Percentiles rank a stretch among this genome's conserved stretches.
Conservation (phyloP, 2,113 vertebrate genomes). For the Saguinus imperator region DNA sequence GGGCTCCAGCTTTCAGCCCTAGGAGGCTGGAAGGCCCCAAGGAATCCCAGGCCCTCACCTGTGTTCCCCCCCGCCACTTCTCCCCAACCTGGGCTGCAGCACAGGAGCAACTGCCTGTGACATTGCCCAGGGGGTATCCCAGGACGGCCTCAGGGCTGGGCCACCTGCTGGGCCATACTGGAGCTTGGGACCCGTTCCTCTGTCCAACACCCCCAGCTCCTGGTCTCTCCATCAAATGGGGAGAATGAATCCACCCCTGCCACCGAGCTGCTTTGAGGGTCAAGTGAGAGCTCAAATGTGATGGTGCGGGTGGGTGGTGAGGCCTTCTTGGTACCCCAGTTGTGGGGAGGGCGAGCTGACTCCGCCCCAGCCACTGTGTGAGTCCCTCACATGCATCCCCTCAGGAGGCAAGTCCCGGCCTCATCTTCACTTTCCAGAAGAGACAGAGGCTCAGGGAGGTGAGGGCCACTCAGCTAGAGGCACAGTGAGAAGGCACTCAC, state of each 20-base stretch:
- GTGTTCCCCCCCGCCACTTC: accelerated
- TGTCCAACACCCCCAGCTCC: not conserved
- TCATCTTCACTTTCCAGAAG: not conserved
- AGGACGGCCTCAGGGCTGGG: not conserved
- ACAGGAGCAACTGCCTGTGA: not conserved
- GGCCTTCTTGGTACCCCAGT: not conserved
- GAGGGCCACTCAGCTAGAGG: not conserved
- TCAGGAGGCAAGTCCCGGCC: not conserved
- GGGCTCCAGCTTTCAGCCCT: not conserved
- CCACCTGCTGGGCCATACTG: not conserved
- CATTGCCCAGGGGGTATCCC: not conserved
- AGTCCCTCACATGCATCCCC: not conserved
- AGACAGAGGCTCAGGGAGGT: not conserved
- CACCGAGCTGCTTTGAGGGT: not conserved
- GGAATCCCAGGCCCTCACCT: not conserved
- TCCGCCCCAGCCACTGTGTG: not conserved
- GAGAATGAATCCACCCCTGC: not conserved
- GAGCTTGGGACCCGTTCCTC: not conserved
- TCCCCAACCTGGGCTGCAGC: not conserved
- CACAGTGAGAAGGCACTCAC: not conserved
- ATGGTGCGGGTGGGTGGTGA: no score
- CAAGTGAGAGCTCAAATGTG: not conserved
- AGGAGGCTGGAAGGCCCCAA: not conserved
- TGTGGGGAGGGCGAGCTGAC: not conserved
- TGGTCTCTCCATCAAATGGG: not conserved